phyloP scores from a whole-genome alignment of 2,797 vertebrate species.

The Fistularia commersonii region DNA sequence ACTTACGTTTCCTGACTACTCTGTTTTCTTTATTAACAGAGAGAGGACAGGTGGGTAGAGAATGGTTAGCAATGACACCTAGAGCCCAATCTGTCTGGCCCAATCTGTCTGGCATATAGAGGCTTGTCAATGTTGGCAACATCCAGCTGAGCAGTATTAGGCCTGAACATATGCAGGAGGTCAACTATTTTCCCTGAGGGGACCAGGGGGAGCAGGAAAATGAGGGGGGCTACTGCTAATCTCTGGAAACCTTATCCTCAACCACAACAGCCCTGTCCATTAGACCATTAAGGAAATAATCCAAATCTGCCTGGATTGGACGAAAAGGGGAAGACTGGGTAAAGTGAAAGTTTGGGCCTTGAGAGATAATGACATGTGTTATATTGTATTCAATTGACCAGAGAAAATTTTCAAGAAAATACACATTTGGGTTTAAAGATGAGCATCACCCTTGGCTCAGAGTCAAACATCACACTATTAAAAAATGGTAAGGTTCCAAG shows the following conservation, averaged over 20 bases:
- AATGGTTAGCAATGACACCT: conserved; percentile 34
- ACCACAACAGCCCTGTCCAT: conserved; percentile 42
- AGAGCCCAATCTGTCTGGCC: conserved; percentile 31
- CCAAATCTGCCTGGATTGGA: conserved; percentile 13
- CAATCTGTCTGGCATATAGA: conserved; percentile 61
- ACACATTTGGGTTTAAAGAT: too few species aligned
- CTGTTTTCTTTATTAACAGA: conserved; percentile 8
- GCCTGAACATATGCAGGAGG: conserved; percentile 31
- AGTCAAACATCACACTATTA: too few species aligned
- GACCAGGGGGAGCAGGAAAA: conserved; percentile 39
- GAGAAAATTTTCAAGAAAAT: too few species aligned
- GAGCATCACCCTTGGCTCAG: too few species aligned
- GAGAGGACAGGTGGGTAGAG: conserved; percentile 12
- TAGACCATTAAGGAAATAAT: conserved; percentile 51
- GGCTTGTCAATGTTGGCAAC: conserved; percentile 39
- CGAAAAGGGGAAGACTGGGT: conserved; percentile 7
- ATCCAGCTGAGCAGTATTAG: conserved; percentile 68
- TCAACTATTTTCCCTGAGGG: conserved; percentile 50
- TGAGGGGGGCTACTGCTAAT: conserved; percentile 47
- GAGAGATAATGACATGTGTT: too few species aligned
- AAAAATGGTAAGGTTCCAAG: too few species aligned
- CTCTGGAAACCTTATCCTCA: conserved; percentile 15
- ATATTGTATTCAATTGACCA: too few species aligned
- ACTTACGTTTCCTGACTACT: conserved; percentile 21
- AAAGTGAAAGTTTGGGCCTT: not conserved